Conservation (phyloP, 1,140 invertebrate genomes). For the Copidosoma floridanum region DNA sequence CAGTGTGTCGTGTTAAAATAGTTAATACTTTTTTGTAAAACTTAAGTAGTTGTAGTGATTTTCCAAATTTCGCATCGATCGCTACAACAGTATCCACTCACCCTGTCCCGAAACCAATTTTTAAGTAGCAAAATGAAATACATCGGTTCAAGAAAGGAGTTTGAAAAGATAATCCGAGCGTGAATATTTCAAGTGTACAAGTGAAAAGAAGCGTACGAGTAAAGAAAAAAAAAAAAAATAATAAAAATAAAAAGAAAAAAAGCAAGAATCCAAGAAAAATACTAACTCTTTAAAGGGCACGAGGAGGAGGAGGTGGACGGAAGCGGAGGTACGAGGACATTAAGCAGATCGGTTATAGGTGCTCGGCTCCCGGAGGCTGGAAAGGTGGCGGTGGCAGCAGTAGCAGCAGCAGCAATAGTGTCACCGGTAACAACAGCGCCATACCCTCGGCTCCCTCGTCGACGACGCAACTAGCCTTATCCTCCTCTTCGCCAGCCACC, state of each 20-base stretch:
- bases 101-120: too few species aligned
- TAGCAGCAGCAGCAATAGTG: background rate
- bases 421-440: background rate
- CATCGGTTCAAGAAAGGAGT: too few species aligned
- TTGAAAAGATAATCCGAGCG: too few species aligned
- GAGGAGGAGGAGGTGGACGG: constrained; percentile 15
- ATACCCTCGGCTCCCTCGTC: background rate
- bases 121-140: too few species aligned
- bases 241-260: too few species aligned
- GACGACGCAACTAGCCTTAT: background rate
- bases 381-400: constrained; percentile 34
- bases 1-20: too few species aligned
- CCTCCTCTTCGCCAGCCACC: background rate
- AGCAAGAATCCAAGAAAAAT: too few species aligned
- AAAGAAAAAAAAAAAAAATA: constrained; percentile 31
- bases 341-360: constrained; percentile 55
- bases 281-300: constrained; percentile 11
- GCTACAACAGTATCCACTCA: too few species aligned
- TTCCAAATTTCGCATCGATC: too few species aligned
- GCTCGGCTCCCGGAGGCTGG: constrained; percentile 54
- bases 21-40: too few species aligned
- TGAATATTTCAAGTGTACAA: constrained; percentile 3
- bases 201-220: constrained; percentile 8
- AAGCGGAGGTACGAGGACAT: constrained; percentile 33
- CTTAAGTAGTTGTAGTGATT: too few species aligned